phyloP scores from a whole-genome alignment of 2,888 invertebrate species.

The Eupithecia pulchellata region DNA sequence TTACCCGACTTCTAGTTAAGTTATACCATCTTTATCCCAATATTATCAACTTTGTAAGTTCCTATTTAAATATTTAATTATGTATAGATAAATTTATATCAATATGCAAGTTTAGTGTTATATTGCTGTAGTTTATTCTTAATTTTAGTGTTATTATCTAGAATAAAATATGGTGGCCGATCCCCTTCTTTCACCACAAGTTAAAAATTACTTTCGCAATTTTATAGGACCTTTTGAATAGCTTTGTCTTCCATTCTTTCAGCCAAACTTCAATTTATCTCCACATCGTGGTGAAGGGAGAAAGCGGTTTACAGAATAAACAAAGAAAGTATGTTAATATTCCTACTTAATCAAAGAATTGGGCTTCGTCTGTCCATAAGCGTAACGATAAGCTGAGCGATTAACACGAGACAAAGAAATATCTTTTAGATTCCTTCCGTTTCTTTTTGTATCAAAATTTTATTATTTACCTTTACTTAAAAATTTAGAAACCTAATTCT shows the following conservation, averaged over 20 bases:
- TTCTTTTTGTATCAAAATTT: not conserved
- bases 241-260: constrained; percentile 38
- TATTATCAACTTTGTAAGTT: too few species aligned
- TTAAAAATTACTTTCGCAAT: constrained; percentile 47
- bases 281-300: constrained; percentile 30
- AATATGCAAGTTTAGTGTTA: too few species aligned
- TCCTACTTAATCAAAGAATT: constrained; percentile 65
- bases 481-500: too few species aligned
- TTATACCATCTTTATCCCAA: too few species aligned
- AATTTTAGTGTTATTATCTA: too few species aligned
- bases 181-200: constrained; percentile 37
- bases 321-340: constrained; percentile 43
- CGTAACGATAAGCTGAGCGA: not conserved
- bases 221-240: constrained; percentile 43
- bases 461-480: too few species aligned
- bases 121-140: too few species aligned
- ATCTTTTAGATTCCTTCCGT: not conserved
- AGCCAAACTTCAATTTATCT: constrained; percentile 41
- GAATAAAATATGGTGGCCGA: constrained; percentile 29
- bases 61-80: too few species aligned
- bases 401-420: not conserved
- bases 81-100: too few species aligned
- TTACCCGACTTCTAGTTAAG: too few species aligned
- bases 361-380: not conserved
- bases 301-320: constrained; percentile 39